Conservation (phyloP, 92 coral and sea anemone genomes). For the Parazoanthus atlanticus region DNA sequence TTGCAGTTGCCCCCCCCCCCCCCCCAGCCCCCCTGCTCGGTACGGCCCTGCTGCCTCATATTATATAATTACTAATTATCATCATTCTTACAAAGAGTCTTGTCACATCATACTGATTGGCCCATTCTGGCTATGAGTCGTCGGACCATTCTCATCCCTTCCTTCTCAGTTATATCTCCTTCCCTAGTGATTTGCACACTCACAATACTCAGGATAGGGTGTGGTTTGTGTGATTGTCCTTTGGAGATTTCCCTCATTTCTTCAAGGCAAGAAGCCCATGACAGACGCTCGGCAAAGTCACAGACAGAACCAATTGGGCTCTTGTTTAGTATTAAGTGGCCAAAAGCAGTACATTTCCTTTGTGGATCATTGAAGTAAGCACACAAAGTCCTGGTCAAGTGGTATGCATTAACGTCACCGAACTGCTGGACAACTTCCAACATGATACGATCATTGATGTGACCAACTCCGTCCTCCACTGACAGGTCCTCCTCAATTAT, state of each 20-base stretch:
- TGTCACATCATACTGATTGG: background rate
- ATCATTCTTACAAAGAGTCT: background rate
- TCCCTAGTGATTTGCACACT: background rate
- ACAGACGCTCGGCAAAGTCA: constrained; percentile 27
- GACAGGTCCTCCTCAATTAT: constrained; percentile 14
- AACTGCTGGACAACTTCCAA: constrained; percentile 21
- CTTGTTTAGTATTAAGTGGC: background rate
- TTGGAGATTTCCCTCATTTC: constrained; percentile 22
- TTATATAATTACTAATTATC: too few species aligned
- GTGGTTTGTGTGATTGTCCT: background rate
- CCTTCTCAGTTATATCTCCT: background rate
- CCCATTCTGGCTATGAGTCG: constrained; percentile 36
- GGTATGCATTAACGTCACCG: constrained; percentile 19
- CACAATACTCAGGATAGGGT: background rate
- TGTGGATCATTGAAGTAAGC: background rate
- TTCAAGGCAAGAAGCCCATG: constrained; percentile 27
- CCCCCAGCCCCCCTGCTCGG: too few species aligned
- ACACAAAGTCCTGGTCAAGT: constrained; percentile 6
- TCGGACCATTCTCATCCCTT: constrained; percentile 20
- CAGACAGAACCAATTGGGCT: background rate
- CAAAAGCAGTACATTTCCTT: background rate
- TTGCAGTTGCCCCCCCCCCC: too few species aligned
- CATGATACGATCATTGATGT: constrained; percentile 19
- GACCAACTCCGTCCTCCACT: constrained; percentile 13
- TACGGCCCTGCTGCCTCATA: too few species aligned